phyloP scores from a whole-genome alignment of 2,113 vertebrate genomes.

The Cairina moschata region DNA sequence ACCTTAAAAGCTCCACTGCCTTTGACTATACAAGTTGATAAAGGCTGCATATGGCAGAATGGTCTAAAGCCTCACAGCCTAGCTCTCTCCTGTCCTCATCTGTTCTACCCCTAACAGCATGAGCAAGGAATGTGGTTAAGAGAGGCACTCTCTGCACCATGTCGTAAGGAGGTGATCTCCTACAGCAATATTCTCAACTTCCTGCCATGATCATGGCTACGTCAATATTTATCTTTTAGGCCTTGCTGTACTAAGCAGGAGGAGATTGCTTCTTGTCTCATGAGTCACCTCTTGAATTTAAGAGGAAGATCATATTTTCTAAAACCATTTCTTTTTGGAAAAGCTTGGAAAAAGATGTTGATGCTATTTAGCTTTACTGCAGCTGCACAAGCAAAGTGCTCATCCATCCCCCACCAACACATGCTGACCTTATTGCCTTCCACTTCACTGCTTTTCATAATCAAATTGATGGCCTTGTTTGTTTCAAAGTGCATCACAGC shows the following conservation, averaged over 20 bases:
- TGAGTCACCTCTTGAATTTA: neutral
- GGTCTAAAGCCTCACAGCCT: neutral
- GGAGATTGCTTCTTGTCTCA: neutral
- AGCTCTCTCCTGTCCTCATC: neutral
- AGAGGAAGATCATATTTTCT: neutral
- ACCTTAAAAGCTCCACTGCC: neutral
- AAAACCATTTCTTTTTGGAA: neutral
- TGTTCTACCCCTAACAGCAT: neutral
- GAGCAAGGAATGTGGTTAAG: neutral
- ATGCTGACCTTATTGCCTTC: neutral
- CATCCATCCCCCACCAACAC: neutral
- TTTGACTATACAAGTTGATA: neutral
- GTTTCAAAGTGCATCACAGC: neutral
- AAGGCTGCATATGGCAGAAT: neutral
- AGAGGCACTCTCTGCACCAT: neutral
- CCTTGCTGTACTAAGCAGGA: neutral
- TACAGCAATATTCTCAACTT: neutral
- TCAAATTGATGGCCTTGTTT: neutral
- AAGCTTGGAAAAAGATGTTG: neutral
- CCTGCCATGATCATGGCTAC: neutral
- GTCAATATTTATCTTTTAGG: slow-evolving; percentile 23
- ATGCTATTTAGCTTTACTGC: neutral
- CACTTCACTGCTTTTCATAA: neutral
- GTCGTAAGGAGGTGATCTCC: neutral
- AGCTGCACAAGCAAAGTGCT: neutral